These are phyloP conservation scores for Orchestes rusci DNA, from an alignment of 2,888 invertebrate species.

Conservation along the genomic window DNA sequence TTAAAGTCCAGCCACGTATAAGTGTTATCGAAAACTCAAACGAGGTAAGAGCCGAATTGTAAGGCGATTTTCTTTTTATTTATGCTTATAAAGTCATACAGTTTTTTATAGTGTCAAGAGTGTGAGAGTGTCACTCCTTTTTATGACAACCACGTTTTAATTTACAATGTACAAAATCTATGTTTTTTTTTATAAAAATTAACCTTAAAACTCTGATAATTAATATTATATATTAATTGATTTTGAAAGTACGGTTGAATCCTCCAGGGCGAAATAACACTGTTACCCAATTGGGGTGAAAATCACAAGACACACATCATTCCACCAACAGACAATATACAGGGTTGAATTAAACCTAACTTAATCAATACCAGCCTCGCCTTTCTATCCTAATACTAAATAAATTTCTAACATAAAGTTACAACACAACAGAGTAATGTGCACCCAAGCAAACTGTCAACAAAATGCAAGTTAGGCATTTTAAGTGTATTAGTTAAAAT, in stretches of 20 bases:
- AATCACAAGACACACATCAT: conserved; percentile 32
- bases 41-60: too few relatives aligned
- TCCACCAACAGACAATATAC: conserved; percentile 27
- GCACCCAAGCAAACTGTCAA: too few relatives aligned
- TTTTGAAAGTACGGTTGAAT: conserved; percentile 27
- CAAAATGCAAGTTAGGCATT: too few relatives aligned
- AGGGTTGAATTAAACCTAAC: conserved; percentile 14
- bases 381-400: conserved; percentile 7
- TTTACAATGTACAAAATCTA: conserved; percentile 46
- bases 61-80: too few relatives aligned
- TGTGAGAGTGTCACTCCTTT: too few relatives aligned
- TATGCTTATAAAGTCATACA: too few relatives aligned
- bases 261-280: conserved; percentile 23
- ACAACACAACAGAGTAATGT: background rate
- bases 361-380: conserved; percentile 17
- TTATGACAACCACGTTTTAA: too few relatives aligned
- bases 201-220: conserved; percentile 16
- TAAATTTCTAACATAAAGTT: background rate
- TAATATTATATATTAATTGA: conserved; percentile 39
- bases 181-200: conserved; percentile 21
- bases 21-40: too few relatives aligned
- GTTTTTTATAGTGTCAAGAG: too few relatives aligned
- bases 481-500: too few relatives aligned
- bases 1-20: too few relatives aligned
- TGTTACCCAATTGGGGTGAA: conserved; percentile 24